These are phyloP conservation scores for Brenthis daphne DNA, from an alignment of 2,888 invertebrate genomes.

Conservation along the genomic window DNA sequence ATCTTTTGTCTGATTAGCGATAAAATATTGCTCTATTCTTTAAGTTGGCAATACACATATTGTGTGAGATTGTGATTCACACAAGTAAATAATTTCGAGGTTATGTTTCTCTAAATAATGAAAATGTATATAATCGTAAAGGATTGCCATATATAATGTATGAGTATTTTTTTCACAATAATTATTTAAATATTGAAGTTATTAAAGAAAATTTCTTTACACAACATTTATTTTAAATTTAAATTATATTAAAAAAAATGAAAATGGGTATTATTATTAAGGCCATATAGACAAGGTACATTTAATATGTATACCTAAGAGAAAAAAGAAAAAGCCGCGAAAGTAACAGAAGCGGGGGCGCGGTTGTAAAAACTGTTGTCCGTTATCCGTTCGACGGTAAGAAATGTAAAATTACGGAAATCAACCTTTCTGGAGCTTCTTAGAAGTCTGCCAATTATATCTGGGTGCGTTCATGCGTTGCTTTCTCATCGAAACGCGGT, in stretches of 20 bases:
- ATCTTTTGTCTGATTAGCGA: not conserved
- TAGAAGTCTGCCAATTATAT: constrained; percentile 65
- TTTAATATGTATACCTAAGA: constrained; percentile 1
- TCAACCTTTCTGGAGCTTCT: constrained; percentile 61
- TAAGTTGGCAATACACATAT: constrained; percentile 47
- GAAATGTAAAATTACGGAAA: constrained; percentile 53
- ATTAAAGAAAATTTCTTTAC: too few species aligned
- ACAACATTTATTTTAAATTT: too few species aligned
- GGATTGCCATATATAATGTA: too few species aligned
- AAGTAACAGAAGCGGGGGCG: constrained; percentile 19
- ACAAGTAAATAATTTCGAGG: constrained; percentile 39
- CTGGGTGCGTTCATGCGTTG: constrained; percentile 60
- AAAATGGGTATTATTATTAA: too few species aligned
- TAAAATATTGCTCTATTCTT: constrained; percentile 36
- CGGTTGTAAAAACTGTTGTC: constrained; percentile 65
- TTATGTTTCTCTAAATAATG: constrained; percentile 37
- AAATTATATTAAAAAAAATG: too few species aligned
- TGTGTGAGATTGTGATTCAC: constrained; percentile 49
- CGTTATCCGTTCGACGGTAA: constrained; percentile 58
- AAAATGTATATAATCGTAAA: too few species aligned
- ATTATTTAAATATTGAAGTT: too few species aligned
- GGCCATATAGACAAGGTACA: not conserved
- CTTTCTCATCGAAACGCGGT: constrained; percentile 58
- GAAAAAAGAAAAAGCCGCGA: constrained; percentile 18
- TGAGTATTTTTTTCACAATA: too few species aligned